Conservation (phyloP, 2,797 vertebrate species). For the Acanthopagrus latus region DNA sequence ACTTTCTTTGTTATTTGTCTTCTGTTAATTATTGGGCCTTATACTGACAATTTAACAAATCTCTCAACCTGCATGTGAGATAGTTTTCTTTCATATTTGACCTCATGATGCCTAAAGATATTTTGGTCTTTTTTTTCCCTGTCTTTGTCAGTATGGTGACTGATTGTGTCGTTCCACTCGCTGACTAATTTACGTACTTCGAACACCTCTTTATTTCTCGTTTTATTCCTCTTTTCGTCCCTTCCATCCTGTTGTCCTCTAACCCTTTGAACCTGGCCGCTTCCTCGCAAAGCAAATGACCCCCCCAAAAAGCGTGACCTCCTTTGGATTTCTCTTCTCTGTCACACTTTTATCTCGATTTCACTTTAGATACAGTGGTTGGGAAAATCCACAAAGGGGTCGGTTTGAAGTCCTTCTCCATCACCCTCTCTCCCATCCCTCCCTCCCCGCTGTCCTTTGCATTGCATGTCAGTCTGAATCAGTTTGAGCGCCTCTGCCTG, state of each 20-base stretch:
- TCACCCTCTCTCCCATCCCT: constrained; percentile 30
- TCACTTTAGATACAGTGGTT: constrained; percentile 63
- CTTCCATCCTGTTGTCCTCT: constrained; percentile 54
- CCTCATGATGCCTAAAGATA: constrained; percentile 41
- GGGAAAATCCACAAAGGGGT: constrained; percentile 83
- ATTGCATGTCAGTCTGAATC: constrained; percentile 66
- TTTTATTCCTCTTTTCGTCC: constrained; percentile 64
- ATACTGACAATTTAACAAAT: constrained; percentile 48
- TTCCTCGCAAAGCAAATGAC: constrained; percentile 61
- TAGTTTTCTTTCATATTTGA: constrained; percentile 39
- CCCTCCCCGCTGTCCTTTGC: constrained; percentile 53
- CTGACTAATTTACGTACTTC: constrained; percentile 63
- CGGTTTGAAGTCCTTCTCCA: constrained; percentile 69
- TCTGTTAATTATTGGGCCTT: constrained; percentile 47
- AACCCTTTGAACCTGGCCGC: constrained; percentile 54
- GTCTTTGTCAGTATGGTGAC: constrained; percentile 61
- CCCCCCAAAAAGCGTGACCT: constrained; percentile 57
- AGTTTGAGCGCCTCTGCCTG: constrained; percentile 58
- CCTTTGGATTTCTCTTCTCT: constrained; percentile 82
- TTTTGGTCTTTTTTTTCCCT: constrained; percentile 48
- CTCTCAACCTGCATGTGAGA: constrained; percentile 76
- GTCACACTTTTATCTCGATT: constrained; percentile 56
- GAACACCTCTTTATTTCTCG: constrained; percentile 58
- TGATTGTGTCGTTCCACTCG: constrained; percentile 68
- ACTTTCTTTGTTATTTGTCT: constrained; percentile 55